Evolutionary conservation across 2,113 vertebrate genomes (phyloP), one percentile per base, ranked within the genome.

Genomic region (Neolamprologus falcicula): DNA sequence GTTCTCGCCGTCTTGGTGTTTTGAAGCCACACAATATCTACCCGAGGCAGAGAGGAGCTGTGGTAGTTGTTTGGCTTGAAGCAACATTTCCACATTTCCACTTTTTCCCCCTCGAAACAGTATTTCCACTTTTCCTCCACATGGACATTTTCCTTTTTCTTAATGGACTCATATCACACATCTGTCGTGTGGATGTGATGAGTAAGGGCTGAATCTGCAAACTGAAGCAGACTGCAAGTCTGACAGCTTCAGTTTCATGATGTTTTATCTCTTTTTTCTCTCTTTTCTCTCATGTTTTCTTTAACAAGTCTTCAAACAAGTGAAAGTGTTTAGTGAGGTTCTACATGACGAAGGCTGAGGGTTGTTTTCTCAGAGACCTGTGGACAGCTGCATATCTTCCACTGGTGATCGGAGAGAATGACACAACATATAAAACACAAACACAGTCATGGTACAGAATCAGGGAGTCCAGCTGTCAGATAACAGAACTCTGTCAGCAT

Each of bases 111-210:
- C 13, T 61, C 9, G 2, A 19, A 63, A 63, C 14, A 63, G 9
- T 63, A 11, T 63, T 63, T 63, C 9, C 17, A 63, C 59, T n/a
- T 63, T 35, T 35, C 5, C 61, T 66, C 21, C 21, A 21, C 21
- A 21, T 21, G 21, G 21, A 21, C 21, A 21, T 21, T 21, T 21
- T 21, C 31, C 6, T 66, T 66, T 66, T 66, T 66, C 17, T 66
- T 66, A 37, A 37, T 12, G 31, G 33, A 0, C 61, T 0, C 31
- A 7, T 0, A 37, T 66, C 61, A 12, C 31, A n/a, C 2, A 5
- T 66, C 31, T 66, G 10, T 66, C 0, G 17, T n/a, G 17, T 35
- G 31, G 61, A 68, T 6, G 35, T 68, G 63, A 40, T 14, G 63
- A 21, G n/a, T 21, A 13, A 66, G 10, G n/a, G n/a, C 63, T 68